Evolutionary conservation across 2,888 invertebrate genomes (phyloP).

Genomic region (Rhodophaea formosa): DNA sequence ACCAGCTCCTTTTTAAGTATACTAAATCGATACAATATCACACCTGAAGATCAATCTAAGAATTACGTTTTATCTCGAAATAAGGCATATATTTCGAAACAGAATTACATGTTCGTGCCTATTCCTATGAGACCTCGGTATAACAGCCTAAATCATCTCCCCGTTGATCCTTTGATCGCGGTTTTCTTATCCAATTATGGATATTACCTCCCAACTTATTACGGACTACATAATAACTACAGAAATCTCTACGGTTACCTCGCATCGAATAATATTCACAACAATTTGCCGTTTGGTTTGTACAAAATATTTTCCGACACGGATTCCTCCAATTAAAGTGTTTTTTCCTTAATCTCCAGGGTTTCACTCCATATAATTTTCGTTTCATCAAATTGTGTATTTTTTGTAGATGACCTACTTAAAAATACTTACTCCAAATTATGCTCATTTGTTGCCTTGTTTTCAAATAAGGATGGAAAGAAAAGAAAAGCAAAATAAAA

Average conservation of each 20-base stretch:
- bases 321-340: constrained; percentile 45
- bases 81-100: constrained; percentile 32
- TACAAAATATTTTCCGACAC: constrained; percentile 79
- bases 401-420: background rate
- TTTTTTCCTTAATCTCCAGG: background rate
- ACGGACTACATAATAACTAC: constrained; percentile 56
- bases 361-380: background rate
- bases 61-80: constrained; percentile 57
- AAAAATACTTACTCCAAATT: background rate
- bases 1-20: constrained; percentile 40
- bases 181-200: constrained; percentile 84
- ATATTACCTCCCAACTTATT: constrained; percentile 72
- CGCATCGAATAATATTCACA: constrained; percentile 84
- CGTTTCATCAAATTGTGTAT: background rate
- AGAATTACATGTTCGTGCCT: constrained; percentile 29
- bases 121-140: constrained; percentile 48
- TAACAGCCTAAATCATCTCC: constrained; percentile 80
- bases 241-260: constrained; percentile 82
- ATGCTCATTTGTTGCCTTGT: background rate
- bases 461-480: background rate
- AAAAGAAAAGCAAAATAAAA: background rate
- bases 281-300: constrained; percentile 83
- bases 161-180: constrained; percentile 81
- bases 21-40: constrained; percentile 61
- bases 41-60: constrained; percentile 44